Evolutionary conservation across 2,888 invertebrate species (phyloP).

Genomic region (Tupiocoris notatus): DNA sequence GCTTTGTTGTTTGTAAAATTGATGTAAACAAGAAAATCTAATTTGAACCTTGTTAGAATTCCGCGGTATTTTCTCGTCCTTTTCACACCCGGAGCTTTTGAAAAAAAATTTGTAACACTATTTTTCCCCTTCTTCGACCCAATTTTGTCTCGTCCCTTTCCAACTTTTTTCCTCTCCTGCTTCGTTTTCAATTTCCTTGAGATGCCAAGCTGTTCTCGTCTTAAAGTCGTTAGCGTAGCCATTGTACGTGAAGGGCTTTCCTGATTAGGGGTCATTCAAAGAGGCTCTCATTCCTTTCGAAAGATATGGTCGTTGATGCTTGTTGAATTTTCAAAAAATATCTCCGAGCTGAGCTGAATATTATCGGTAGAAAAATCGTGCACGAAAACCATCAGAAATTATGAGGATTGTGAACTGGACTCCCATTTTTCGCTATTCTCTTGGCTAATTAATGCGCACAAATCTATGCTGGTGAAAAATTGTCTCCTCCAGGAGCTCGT

Average conservation of each 20-base stretch:
- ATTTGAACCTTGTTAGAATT: constrained; percentile 36
- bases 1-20: constrained; percentile 30
- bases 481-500: constrained; percentile 24
- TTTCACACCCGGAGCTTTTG: background rate
- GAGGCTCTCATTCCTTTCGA: background rate
- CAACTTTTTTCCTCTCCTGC: background rate
- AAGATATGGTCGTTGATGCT: background rate
- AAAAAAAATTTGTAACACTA: background rate
- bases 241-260: background rate
- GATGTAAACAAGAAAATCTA: constrained; percentile 40
- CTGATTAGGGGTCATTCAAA: background rate
- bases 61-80: constrained; percentile 17
- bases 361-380: too few species aligned
- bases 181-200: background rate
- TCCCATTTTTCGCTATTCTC: too few species aligned
- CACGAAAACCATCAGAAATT: too few species aligned
- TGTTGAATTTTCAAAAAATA: background rate
- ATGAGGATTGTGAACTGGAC: too few species aligned
- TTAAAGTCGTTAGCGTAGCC: constrained; percentile 3
- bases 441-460: constrained; percentile 34
- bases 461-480: constrained; percentile 30
- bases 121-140: background rate
- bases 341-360: too few species aligned
- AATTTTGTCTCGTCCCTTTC: background rate
- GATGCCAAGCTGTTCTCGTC: background rate